phyloP scores from a whole-genome alignment of 1,140 invertebrate genomes.

The Parapsyche elsis region DNA sequence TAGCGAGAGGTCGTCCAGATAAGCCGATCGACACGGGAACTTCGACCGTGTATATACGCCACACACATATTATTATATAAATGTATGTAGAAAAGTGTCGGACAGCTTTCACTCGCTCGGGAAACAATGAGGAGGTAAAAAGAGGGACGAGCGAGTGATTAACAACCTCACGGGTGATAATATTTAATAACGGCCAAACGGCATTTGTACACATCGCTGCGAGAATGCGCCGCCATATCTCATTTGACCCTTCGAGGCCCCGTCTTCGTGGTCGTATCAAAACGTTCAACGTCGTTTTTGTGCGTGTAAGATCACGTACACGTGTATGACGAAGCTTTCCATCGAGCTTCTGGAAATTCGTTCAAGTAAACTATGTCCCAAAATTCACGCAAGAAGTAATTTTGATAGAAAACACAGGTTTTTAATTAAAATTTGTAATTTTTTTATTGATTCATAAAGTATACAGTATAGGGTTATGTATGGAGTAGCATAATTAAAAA shows the following conservation, averaged over 20 bases:
- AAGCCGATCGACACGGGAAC: background rate
- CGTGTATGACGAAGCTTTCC: background rate
- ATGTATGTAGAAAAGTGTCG: no score
- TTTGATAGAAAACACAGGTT: no score
- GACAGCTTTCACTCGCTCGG: constrained; percentile 1
- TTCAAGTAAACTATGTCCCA: no score
- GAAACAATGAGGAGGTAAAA: background rate
- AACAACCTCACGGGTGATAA: background rate
- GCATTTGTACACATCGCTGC: constrained; percentile 39
- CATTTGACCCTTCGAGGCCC: constrained; percentile 33
- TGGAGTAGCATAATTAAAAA: no score
- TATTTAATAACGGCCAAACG: constrained; percentile 42
- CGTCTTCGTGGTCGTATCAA: background rate
- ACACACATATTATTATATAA: no score
- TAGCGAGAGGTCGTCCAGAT: constrained; percentile 3
- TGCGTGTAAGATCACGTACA: background rate
- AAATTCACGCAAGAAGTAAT: no score
- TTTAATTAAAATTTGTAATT: no score
- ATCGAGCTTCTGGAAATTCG: no score
- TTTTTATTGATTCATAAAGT: no score
- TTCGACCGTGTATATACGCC: no score
- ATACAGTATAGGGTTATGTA: no score
- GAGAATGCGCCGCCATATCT: constrained; percentile 34
- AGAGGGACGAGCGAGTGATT: constrained; percentile 14
- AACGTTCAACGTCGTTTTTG: background rate